Evolutionary conservation across 2,113 vertebrate genomes (phyloP).

Genomic region (Cairina moschata): DNA sequence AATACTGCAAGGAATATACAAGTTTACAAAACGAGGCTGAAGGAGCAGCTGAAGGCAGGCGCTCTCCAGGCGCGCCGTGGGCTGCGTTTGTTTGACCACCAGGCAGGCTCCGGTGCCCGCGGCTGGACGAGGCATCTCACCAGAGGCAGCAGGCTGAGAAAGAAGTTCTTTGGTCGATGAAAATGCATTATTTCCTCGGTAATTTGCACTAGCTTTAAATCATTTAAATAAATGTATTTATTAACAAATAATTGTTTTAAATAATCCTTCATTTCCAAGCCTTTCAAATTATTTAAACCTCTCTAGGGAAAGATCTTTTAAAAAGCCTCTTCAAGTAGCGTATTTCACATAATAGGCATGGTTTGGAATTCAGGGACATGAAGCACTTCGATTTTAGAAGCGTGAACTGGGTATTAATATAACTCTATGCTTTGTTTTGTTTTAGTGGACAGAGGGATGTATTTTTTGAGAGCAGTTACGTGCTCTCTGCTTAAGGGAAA

Average conservation of each 20-base stretch:
- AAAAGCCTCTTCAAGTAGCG: background rate
- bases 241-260: background rate
- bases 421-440: background rate
- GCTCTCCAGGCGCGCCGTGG: fast-evolving
- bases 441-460: background rate
- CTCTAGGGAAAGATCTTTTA: background rate
- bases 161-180: background rate
- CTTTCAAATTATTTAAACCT: background rate
- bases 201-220: background rate
- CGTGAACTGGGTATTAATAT: background rate
- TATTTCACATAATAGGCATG: background rate
- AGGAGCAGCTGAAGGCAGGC: background rate
- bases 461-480: background rate
- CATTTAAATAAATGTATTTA: background rate
- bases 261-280: background rate
- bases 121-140: background rate
- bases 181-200: background rate
- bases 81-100: background rate
- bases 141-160: background rate
- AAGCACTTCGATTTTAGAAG: background rate
- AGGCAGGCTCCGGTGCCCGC: fast-evolving
- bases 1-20: background rate
- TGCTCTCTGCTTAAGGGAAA: background rate
- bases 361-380: background rate
- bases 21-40: background rate